These are phyloP conservation scores for Diabrotica undecimpunctata DNA, from an alignment of 1,140 invertebrate species.

Conservation along the genomic window DNA sequence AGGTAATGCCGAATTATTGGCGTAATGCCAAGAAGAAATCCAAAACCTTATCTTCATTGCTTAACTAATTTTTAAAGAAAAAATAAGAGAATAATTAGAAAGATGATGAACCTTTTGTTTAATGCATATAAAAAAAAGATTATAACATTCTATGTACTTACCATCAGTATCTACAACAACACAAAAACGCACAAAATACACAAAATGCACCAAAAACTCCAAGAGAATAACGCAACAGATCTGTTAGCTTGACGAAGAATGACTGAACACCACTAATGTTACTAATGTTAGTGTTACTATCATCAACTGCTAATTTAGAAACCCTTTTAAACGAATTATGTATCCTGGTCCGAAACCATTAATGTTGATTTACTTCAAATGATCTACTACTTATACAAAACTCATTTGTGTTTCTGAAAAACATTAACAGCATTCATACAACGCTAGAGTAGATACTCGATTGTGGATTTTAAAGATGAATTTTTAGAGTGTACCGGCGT, in stretches of 20 bases:
- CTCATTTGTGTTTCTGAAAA: slow-evolving; percentile 3
- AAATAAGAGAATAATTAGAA: no score
- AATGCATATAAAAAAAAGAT: no score
- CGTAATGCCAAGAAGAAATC: no score
- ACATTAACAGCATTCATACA: neutral
- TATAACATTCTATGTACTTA: no score
- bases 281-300: slow-evolving; percentile 41
- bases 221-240: slow-evolving; percentile 14
- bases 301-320: slow-evolving; percentile 47
- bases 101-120: no score
- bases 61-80: no score
- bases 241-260: slow-evolving; percentile 38
- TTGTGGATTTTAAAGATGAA: neutral
- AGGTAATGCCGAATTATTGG: no score
- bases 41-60: no score
- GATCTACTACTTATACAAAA: neutral
- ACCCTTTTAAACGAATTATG: slow-evolving; percentile 46
- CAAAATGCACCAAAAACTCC: neutral
- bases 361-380: slow-evolving; percentile 40
- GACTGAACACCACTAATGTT: slow-evolving; percentile 33
- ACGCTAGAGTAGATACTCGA: neutral
- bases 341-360: slow-evolving; percentile 39
- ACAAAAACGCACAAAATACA: neutral
- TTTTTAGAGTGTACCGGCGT: neutral
- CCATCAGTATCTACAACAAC: no score